These are phyloP conservation scores for Schizopygopsis malacanthus DNA, from an alignment of 2,797 vertebrate genomes.

Conservation along the genomic window DNA sequence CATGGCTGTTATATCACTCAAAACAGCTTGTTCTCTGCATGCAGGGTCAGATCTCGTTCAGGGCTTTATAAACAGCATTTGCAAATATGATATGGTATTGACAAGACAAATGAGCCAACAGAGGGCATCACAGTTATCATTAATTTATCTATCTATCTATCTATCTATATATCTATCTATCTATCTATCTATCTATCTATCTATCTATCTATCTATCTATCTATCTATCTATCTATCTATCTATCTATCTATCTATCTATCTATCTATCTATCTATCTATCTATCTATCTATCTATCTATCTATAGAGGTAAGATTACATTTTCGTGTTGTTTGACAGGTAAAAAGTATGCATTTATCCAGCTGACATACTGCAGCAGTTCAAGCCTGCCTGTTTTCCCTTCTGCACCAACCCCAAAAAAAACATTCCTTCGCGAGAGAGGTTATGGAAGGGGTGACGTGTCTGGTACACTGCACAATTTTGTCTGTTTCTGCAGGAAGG, in stretches of 20 bases:
- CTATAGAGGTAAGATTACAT: neutral
- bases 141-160: too few species aligned
- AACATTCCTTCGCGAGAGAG: neutral
- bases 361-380: neutral
- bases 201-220: too few species aligned
- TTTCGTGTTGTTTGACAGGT: neutral
- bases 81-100: neutral
- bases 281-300: too few species aligned
- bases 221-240: too few species aligned
- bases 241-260: too few species aligned
- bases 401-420: slow-evolving; percentile 21
- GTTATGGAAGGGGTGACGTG: neutral
- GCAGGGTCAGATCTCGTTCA: neutral
- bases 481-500: slow-evolving; percentile 27
- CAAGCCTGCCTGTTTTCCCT: neutral
- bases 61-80: neutral
- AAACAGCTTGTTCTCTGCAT: neutral
- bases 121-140: too few species aligned
- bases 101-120: neutral
- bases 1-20: slow-evolving; percentile 26
- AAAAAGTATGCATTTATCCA: neutral
- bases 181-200: too few species aligned
- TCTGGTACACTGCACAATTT: slow-evolving; percentile 24
- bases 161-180: too few species aligned
- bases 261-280: too few species aligned